Percentiles rank a stretch among this genome's conserved stretches.
phyloP scores from a whole-genome alignment of 2,888 invertebrate genomes.

The Gortyna flavago region DNA sequence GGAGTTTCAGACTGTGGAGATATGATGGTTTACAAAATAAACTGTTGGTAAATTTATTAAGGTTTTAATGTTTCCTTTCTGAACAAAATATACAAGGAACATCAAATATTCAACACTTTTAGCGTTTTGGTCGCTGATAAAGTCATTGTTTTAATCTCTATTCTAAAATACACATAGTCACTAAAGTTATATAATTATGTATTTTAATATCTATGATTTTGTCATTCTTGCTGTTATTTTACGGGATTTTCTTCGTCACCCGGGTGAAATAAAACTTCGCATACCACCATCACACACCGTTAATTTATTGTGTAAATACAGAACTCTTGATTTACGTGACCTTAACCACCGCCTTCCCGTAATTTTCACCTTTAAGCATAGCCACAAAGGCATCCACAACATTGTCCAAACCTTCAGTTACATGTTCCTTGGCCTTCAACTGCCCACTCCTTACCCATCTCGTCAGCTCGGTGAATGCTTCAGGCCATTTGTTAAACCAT shows the following conservation, averaged over 20 bases:
- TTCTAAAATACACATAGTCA: neutral
- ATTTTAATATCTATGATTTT: too few species aligned
- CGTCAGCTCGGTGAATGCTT: conserved; percentile 89
- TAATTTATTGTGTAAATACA: neutral
- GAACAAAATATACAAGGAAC: neutral
- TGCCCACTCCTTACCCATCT: conserved; percentile 91
- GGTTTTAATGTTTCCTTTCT: neutral
- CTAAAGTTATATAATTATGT: neutral
- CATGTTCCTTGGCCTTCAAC: conserved; percentile 91
- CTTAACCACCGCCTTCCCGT: conserved; percentile 42
- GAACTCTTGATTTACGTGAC: neutral
- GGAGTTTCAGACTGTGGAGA: conserved; percentile 14
- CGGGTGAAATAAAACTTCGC: neutral
- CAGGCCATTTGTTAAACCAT: conserved; percentile 82
- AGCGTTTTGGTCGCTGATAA: too few species aligned
- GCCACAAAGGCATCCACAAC: conserved; percentile 91
- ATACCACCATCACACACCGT: neutral
- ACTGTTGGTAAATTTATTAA: too few species aligned
- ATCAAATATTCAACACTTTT: too few species aligned
- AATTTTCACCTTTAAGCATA: conserved; percentile 90
- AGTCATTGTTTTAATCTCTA: too few species aligned
- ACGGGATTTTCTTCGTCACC: neutral
- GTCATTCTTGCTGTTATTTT: neutral
- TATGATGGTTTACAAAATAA: neutral
- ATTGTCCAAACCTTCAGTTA: conserved; percentile 92